Evolutionary conservation across 2,113 vertebrate species (phyloP), one percentile per base, ranked within the genome.

Genomic region (Cariama cristata): DNA sequence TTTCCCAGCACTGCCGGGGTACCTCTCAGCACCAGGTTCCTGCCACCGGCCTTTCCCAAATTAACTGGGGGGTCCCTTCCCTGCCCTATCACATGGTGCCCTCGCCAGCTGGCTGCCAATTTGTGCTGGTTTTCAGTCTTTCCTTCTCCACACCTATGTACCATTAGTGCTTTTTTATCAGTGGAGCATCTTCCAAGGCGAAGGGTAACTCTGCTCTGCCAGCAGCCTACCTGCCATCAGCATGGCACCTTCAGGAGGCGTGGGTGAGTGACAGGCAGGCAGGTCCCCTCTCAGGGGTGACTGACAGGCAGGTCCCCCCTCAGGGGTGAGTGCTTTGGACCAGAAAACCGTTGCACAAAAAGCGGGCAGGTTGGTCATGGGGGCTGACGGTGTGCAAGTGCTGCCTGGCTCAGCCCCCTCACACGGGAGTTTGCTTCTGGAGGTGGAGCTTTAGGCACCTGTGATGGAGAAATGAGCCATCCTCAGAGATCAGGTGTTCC

Each of bases 1-100:
- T 44, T 69, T 71, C 55, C 59, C 40, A 62, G 27, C 5, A 30
- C 15, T 35, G 45, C 20, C 3, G 9, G 32, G 12, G 12, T 38
- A 59, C 0, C 0, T 4, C 18, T 62, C 45, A 74, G n/a, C 45
- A 47, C 1, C 9, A 47, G 6, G 5, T 24, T 86, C n/a, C 45
- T 68, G 68, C 15, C 18, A 1, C 4, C 33, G 33, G 11, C n/a
- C 23, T 91, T 88, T 80, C 24, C 55, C 44, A 56, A 2, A 45
- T 32, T 18, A 59, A 24, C 8, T 9, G 27, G 6, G 9, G 15
- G 9, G 9, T 77, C 9, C 17, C 11, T 81, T 80, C n/a, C 38
- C 42, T 7, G 3, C 30, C 16, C 19, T 22, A 30, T 58, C n/a
- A 23, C 4, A 4, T 0, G 2, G 4, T 16, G 28, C 28, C 14